A percentile compares a stretch with the other conserved stretches of the same genome.
phyloP scores from a whole-genome alignment of 30 jellyfish, hydroid and myxozoan species.

The Kudoa iwatai region DNA sequence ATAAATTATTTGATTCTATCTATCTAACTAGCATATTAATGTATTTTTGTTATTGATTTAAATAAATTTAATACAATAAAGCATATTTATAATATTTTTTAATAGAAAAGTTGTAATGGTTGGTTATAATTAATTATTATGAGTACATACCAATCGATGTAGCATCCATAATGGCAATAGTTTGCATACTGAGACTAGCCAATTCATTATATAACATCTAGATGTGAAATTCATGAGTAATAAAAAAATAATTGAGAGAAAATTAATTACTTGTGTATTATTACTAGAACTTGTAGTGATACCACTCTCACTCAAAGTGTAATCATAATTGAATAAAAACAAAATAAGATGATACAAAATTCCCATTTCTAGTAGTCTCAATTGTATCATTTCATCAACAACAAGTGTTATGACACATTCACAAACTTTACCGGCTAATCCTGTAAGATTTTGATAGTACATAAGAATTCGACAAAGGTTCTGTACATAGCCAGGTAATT shows the following conservation, averaged over 20 bases:
- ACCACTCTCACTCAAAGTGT: slow-evolving; percentile 76
- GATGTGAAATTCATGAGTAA: background rate
- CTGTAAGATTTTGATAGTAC: background rate
- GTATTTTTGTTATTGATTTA: no score
- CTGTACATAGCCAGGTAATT: slow-evolving; percentile 17
- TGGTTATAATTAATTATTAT: no score
- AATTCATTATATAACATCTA: slow-evolving; percentile 22
- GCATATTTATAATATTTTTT: no score
- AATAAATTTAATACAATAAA: no score
- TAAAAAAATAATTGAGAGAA: background rate
- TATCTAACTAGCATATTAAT: no score
- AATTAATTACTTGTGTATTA: slow-evolving; percentile 57
- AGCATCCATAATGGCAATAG: slow-evolving; percentile 55
- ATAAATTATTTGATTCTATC: no score
- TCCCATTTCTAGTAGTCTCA: slow-evolving; percentile 4
- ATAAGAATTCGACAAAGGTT: slow-evolving; percentile 15
- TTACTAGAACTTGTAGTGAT: slow-evolving; percentile 18
- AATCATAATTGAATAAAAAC: slow-evolving; percentile 34
- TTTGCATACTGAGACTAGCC: slow-evolving; percentile 23
- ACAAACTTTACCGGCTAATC: background rate
- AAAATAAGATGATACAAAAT: slow-evolving; percentile 37
- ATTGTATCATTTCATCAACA: background rate
- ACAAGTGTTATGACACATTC: background rate
- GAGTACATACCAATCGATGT: no score
- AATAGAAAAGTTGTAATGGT: no score